phyloP scores from a whole-genome alignment of 1,140 invertebrate genomes.

The Papilio glaucus region DNA sequence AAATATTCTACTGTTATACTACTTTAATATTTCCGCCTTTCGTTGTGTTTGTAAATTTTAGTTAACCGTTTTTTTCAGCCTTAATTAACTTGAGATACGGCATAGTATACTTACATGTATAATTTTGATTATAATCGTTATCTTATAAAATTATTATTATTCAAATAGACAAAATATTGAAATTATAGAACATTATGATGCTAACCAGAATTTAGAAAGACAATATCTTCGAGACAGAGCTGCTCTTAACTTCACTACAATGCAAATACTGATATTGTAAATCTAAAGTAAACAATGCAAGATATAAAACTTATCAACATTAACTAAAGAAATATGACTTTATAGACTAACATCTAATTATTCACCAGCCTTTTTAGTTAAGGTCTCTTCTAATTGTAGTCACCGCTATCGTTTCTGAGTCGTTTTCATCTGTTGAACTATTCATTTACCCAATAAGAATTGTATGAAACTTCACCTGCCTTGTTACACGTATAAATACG shows the following conservation, averaged over 20 bases:
- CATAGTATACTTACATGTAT: not conserved
- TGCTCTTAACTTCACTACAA: no score
- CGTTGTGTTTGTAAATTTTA: not conserved
- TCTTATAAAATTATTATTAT: no score
- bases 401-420: not conserved
- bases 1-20: slow-evolving; percentile 1
- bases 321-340: no score
- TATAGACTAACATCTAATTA: not conserved
- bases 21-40: slow-evolving; percentile 3
- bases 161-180: no score
- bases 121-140: no score
- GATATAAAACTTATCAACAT: no score
- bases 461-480: not conserved
- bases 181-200: no score
- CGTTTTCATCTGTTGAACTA: not conserved
- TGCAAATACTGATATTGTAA: no score
- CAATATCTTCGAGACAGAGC: no score
- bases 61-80: not conserved
- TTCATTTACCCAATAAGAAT: not conserved
- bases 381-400: not conserved
- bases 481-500: slow-evolving; percentile 2
- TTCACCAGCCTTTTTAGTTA: not conserved
- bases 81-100: not conserved
- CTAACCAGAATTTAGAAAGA: no score
- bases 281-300: no score